These are phyloP conservation scores for Eriosoma lanigerum DNA, from an alignment of 1,140 invertebrate genomes.

Conservation along the genomic window DNA sequence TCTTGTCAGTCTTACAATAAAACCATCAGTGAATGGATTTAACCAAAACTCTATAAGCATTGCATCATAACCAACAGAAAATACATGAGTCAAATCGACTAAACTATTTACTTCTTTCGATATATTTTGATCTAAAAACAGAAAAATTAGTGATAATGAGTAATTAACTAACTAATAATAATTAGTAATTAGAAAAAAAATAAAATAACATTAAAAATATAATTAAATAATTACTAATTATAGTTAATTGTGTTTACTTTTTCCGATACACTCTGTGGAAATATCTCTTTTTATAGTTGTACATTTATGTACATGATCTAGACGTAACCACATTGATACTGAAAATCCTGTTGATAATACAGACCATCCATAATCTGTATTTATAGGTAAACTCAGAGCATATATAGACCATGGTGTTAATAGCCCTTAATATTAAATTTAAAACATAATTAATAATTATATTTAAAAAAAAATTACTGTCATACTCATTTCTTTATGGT, in stretches of 20 bases:
- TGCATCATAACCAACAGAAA: slow-evolving; percentile 64
- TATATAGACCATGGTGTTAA: slow-evolving; percentile 62
- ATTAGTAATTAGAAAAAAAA: too few relatives aligned
- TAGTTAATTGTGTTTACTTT: slow-evolving; percentile 18
- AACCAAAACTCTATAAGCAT: slow-evolving; percentile 57
- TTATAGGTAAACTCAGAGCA: slow-evolving; percentile 61
- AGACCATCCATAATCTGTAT: slow-evolving; percentile 62
- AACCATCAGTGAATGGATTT: slow-evolving; percentile 51
- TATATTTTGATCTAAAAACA: slow-evolving; percentile 29
- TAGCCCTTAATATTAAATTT: slow-evolving; percentile 50
- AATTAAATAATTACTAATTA: too few relatives aligned
- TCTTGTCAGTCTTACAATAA: slow-evolving; percentile 60
- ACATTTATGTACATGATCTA: slow-evolving; percentile 32
- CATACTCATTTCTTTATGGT: slow-evolving; percentile 44
- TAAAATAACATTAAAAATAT: too few relatives aligned
- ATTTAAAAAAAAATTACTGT: not conserved
- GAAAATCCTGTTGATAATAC: slow-evolving; percentile 68
- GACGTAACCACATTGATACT: slow-evolving; percentile 62
- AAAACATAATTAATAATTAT: not conserved
- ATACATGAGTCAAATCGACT: slow-evolving; percentile 59
- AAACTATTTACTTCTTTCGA: slow-evolving; percentile 36
- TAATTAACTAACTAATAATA: too few relatives aligned
- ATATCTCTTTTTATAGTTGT: slow-evolving; percentile 42
- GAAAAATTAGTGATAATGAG: too few relatives aligned
- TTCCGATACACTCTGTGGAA: slow-evolving; percentile 41